A percentile compares a stretch with the other conserved stretches of the same genome.
phyloP scores from a whole-genome alignment of 53 echinoderm and acorn worm species.

The Temnopleurus reevesii region DNA sequence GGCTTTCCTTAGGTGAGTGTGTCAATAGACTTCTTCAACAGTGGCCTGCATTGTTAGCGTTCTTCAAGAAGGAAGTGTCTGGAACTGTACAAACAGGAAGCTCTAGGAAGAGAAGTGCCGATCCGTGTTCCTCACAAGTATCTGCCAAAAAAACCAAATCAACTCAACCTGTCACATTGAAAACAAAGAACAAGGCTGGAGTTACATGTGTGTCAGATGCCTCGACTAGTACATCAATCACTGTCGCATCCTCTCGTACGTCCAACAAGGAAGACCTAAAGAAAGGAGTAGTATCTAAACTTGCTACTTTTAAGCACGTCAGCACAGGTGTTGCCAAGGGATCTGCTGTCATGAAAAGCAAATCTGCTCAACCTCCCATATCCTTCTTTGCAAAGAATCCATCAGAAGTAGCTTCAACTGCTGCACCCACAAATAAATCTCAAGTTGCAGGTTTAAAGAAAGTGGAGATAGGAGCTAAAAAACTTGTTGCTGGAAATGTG shows the following conservation, averaged over 20 bases:
- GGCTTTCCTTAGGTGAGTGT: constrained; percentile 42
- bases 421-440: background rate
- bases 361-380: constrained; percentile 29
- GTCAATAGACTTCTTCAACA: constrained; percentile 54
- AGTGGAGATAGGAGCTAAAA: too few species aligned
- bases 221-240: background rate
- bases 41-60: constrained; percentile 42
- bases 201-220: background rate
- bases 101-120: constrained; percentile 26
- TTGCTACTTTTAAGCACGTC: background rate
- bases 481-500: too few species aligned
- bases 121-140: background rate
- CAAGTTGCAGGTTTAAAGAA: background rate
- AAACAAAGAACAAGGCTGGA: background rate
- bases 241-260: background rate
- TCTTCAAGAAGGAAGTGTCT: constrained; percentile 44
- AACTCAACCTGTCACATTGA: background rate
- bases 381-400: constrained; percentile 15
- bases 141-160: background rate
- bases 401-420: background rate
- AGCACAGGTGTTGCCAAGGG: constrained; percentile 11
- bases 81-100: constrained; percentile 11
- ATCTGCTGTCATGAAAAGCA: constrained; percentile 28
- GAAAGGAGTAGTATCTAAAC: background rate
- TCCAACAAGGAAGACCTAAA: background rate